Evolutionary conservation across 2,888 invertebrate species (phyloP).

Genomic region (Teleogryllus oceanicus): DNA sequence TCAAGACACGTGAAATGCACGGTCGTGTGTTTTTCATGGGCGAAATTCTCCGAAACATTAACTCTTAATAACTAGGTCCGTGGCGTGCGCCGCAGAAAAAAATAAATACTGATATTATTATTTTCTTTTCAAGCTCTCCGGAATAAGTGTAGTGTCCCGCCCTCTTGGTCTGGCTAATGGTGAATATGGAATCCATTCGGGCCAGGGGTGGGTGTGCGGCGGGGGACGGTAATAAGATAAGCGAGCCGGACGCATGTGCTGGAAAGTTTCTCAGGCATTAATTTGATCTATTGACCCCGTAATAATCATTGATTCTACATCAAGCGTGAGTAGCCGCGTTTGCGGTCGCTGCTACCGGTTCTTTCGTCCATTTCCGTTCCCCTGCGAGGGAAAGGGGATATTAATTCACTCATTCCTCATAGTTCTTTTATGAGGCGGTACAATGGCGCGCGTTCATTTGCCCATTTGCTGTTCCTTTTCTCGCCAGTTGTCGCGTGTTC

Average conservation of each 20-base stretch:
- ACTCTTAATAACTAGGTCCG: background rate
- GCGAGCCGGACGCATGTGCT: background rate
- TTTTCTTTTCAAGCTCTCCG: background rate
- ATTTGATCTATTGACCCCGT: slow-evolving; percentile 18
- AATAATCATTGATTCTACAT: slow-evolving; percentile 3
- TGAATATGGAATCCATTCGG: background rate
- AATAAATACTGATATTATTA: background rate
- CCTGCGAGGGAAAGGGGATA: background rate
- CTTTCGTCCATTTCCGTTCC: background rate
- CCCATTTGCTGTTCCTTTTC: background rate
- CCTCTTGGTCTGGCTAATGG: background rate
- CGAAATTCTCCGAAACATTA: slow-evolving; percentile 2
- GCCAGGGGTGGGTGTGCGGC: background rate
- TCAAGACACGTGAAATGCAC: background rate
- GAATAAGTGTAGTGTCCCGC: background rate
- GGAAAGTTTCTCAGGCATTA: background rate
- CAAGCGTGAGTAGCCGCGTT: too few species aligned
- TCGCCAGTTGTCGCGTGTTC: background rate
- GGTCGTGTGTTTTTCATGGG: background rate
- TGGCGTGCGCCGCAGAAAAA: background rate
- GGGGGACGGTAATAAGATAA: slow-evolving; percentile 4
- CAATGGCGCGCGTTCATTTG: background rate
- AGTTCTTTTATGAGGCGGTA: background rate
- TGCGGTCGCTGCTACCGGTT: background rate
- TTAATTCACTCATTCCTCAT: slow-evolving; percentile 18